phyloP scores from a whole-genome alignment of 2,113 vertebrate genomes.

The Anguilla japonica region DNA sequence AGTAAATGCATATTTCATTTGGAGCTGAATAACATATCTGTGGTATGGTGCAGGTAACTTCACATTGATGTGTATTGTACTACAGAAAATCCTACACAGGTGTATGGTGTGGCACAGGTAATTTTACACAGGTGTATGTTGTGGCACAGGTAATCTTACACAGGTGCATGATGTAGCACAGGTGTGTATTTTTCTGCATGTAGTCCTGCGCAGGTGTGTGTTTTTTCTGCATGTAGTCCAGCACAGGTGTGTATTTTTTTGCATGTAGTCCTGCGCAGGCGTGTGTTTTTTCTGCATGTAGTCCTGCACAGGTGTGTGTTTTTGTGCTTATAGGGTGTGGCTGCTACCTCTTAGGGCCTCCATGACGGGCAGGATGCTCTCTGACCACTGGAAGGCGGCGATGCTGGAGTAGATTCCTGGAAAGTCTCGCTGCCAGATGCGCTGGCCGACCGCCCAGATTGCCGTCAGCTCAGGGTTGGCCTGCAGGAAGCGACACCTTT shows the following conservation, averaged over 20 bases:
- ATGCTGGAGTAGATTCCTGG: constrained; percentile 91
- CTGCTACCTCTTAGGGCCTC: constrained; percentile 88
- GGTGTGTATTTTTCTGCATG: too few relatives aligned
- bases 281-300: background rate
- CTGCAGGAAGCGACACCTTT: constrained; percentile 60
- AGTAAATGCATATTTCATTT: too few relatives aligned
- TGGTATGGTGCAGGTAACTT: background rate
- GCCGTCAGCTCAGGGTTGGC: constrained; percentile 86
- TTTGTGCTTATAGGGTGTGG: background rate
- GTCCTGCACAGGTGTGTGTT: background rate
- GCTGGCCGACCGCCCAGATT: constrained; percentile 91
- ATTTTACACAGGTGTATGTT: background rate
- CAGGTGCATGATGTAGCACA: too few relatives aligned
- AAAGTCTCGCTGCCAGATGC: constrained; percentile 96
- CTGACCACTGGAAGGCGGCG: constrained; percentile 85
- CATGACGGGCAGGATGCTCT: constrained; percentile 90
- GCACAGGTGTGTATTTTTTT: background rate
- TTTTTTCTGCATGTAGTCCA: too few relatives aligned
- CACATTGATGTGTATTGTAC: background rate
- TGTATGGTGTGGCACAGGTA: background rate
- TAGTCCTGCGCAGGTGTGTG: too few relatives aligned
- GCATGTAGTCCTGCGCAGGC: background rate
- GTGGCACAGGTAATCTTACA: background rate
- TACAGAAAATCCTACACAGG: background rate
- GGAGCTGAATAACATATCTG: background rate